A percentile compares a stretch with the other conserved stretches of the same genome.
Evolutionary conservation across 2,113 vertebrate genomes (phyloP).

Genomic region (Thunnus maccoyii): DNA sequence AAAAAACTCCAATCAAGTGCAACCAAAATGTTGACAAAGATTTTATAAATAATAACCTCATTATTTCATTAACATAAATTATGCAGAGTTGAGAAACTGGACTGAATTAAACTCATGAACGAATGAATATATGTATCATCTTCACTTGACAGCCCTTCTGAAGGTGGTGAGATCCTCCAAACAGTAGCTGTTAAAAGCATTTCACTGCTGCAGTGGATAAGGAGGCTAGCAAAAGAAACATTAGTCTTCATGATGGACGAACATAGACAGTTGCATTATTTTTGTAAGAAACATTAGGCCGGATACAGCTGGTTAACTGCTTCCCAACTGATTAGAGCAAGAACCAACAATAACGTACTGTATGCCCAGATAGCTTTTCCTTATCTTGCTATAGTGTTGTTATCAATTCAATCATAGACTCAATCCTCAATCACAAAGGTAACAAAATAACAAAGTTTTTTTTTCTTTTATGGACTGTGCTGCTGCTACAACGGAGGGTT

Average conservation of each 20-base stretch:
- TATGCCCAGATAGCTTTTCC: constrained; percentile 25
- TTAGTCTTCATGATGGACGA: constrained; percentile 30
- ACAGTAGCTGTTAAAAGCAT: not conserved
- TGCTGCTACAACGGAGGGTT: not conserved
- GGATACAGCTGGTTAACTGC: constrained; percentile 40
- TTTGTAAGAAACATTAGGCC: constrained; percentile 16
- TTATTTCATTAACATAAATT: not conserved
- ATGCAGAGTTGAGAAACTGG: not conserved
- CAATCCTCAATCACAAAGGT: constrained; percentile 28
- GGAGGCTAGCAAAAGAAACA: constrained; percentile 5
- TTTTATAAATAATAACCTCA: not conserved
- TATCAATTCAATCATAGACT: constrained; percentile 38
- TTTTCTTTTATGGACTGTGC: constrained; percentile 19
- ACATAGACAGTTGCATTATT: constrained; percentile 4
- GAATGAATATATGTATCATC: not conserved
- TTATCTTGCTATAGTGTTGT: constrained; percentile 48
- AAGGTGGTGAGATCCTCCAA: not conserved
- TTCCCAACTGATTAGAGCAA: constrained; percentile 35
- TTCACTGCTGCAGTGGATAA: not conserved
- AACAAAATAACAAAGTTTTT: constrained; percentile 19
- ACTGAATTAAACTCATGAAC: not conserved
- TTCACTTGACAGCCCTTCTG: no score
- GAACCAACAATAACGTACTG: constrained; percentile 25
- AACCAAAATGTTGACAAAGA: not conserved
- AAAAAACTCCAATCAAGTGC: not conserved